Conservation (phyloP, 2,113 vertebrate genomes). For the Pseudonaja textilis region DNA sequence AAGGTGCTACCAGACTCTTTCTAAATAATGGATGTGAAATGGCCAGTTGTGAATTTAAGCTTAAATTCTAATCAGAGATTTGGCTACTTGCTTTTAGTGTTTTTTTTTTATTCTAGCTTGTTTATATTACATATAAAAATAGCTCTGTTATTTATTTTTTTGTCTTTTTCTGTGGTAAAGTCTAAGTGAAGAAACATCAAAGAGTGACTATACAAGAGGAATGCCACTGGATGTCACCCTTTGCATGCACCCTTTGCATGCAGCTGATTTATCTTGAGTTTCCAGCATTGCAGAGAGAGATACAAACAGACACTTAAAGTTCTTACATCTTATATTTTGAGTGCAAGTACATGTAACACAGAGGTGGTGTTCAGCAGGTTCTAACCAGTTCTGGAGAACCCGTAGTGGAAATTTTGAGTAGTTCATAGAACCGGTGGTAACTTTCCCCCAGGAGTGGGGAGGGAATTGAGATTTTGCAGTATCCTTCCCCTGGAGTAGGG, state of each 20-base stretch:
- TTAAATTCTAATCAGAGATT: neutral
- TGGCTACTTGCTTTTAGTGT: neutral
- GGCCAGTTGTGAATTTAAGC: neutral
- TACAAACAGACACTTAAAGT: neutral
- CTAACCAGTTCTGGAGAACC: too few species aligned
- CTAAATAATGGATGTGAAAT: neutral
- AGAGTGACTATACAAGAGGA: neutral
- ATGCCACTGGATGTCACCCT: slow-evolving; percentile 63
- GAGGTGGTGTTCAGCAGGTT: too few species aligned
- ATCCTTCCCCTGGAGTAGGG: too few species aligned
- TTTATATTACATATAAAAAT: neutral
- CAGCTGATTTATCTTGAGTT: neutral
- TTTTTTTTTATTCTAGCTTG: neutral
- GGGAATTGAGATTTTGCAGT: too few species aligned
- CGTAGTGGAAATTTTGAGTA: too few species aligned
- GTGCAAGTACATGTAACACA: neutral
- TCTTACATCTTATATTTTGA: neutral
- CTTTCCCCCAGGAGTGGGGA: too few species aligned
- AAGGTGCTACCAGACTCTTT: neutral
- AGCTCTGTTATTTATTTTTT: neutral
- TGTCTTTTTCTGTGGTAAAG: neutral
- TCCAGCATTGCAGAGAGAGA: neutral
- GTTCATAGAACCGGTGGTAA: too few species aligned
- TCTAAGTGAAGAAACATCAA: neutral
- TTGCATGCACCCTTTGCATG: slow-evolving; percentile 31